These are phyloP conservation scores for Neosalanx taihuensis DNA, from an alignment of 2,797 vertebrate genomes.

Conservation along the genomic window DNA sequence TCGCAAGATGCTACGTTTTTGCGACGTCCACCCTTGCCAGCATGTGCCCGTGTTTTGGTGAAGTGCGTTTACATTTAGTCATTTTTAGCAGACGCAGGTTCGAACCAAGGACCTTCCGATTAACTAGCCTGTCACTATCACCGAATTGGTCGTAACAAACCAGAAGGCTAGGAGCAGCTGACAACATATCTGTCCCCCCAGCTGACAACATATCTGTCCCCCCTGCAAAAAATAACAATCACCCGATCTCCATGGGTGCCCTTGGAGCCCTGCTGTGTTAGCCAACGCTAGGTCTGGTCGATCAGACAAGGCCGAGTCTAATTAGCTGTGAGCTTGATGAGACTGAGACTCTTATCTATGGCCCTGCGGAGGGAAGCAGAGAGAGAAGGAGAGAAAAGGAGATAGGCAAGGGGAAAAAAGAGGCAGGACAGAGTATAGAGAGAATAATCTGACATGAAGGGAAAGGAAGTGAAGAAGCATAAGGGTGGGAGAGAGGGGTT, in stretches of 20 bases:
- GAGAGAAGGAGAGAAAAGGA: neutral
- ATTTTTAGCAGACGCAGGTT: too few species aligned
- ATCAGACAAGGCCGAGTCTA: slow-evolving; percentile 68
- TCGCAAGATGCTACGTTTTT: neutral
- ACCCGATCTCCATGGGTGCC: slow-evolving; percentile 60
- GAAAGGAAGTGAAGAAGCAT: neutral
- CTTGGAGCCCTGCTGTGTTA: slow-evolving; percentile 58
- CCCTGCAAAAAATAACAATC: too few species aligned
- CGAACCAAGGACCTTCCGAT: too few species aligned
- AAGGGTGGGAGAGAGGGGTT: slow-evolving; percentile 25
- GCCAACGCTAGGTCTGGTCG: slow-evolving; percentile 51
- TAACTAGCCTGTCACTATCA: too few species aligned
- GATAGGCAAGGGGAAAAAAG: neutral
- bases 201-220: slow-evolving; percentile 30
- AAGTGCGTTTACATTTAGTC: too few species aligned
- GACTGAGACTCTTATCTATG: slow-evolving; percentile 62
- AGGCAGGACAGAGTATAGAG: neutral
- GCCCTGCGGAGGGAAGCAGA: slow-evolving; percentile 48
- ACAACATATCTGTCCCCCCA: slow-evolving; percentile 21
- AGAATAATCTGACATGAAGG: neutral
- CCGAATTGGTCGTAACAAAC: neutral
- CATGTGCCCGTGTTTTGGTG: too few species aligned
- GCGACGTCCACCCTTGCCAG: too few species aligned
- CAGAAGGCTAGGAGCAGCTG: slow-evolving; percentile 13
- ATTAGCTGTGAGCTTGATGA: slow-evolving; percentile 67